Evolutionary conservation across 2,113 vertebrate species (phyloP), one percentile per base, ranked within the genome.

Genomic region (Cottus gobio): DNA sequence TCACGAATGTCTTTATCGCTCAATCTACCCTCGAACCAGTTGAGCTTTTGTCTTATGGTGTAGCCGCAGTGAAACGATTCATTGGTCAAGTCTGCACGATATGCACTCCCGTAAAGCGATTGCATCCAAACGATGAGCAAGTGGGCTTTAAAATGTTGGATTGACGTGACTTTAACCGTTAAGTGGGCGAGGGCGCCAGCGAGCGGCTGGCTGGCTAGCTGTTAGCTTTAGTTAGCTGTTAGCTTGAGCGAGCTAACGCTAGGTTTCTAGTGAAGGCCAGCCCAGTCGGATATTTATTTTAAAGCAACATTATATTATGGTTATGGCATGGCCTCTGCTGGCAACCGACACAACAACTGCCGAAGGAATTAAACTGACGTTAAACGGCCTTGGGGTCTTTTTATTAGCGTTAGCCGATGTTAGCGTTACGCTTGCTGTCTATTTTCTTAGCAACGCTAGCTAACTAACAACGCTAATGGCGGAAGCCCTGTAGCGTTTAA

Each of bases 1-100:
- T 93, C 91, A 90, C 91, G 90, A 77, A 81, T 62, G 82, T 87
- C 87, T 90, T 92, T 91, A 89, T 91, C 81, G 82, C 85, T 37
- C 67, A 75, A 71, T 85, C 82, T 88, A 16, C 68, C 71, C 85
- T 80, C 65, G 34, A 82, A 52, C 42, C 60, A 80, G 24, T 80
- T 44, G 26, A 60, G 78, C 30, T 56, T 26, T 16, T 46, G 42
- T 57, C 57, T 78, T 31, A 1, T 4, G 13, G 24, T n/a, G 9
- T 22, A 37, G 16, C 20, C 13, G 5, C 1, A 6, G 24, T 46
- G 37, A 12, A n/a, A 9, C 0, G 5, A 20, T 13, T 0, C 0
- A 26, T 57, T 10, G 30, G 2, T 36, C 42, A 4, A 16, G 5
- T 13, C 31, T 24, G 10, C 15, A 11, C 36, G 2, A 28, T 20